Percentiles rank a stretch among this genome's conserved stretches.
phyloP scores from a whole-genome alignment of 2,113 vertebrate species.

The Microcebus ravelobensis region DNA sequence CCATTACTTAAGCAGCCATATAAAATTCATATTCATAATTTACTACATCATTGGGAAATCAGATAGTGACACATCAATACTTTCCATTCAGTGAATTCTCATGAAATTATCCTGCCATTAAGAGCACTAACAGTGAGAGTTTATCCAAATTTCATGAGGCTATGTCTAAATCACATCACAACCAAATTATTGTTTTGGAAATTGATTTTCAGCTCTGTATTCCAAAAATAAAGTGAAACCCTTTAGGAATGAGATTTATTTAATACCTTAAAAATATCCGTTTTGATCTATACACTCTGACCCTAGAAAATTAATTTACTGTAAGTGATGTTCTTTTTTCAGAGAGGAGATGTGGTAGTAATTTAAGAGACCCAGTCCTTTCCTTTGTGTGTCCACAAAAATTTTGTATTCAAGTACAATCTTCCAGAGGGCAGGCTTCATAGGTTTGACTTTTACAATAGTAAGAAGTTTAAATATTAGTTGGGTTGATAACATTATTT shows the following conservation, averaged over 20 bases:
- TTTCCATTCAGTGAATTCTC: not conserved
- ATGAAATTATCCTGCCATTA: constrained; percentile 4
- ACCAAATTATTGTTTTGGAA: not conserved
- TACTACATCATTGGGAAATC: not conserved
- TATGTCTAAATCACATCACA: not conserved
- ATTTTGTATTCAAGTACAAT: not conserved
- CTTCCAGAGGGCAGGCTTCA: not conserved
- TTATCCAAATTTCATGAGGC: not conserved
- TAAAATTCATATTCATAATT: not conserved
- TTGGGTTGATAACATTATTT: not conserved
- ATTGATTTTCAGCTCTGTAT: constrained; percentile 31
- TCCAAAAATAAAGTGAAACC: not conserved
- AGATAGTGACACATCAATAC: not conserved
- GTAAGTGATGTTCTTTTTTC: not conserved
- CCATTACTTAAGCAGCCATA: not conserved
- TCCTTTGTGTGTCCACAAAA: not conserved
- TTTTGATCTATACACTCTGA: not conserved
- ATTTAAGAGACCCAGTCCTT: not conserved
- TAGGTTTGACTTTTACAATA: not conserved
- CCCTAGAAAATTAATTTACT: not conserved
- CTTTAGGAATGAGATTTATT: not conserved
- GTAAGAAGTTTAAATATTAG: not conserved
- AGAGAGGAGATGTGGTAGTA: not conserved
- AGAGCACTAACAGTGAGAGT: not conserved
- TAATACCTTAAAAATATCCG: not conserved